These are phyloP conservation scores for Plagodis pulveraria DNA, from an alignment of 2,888 invertebrate species.

Conservation along the genomic window DNA sequence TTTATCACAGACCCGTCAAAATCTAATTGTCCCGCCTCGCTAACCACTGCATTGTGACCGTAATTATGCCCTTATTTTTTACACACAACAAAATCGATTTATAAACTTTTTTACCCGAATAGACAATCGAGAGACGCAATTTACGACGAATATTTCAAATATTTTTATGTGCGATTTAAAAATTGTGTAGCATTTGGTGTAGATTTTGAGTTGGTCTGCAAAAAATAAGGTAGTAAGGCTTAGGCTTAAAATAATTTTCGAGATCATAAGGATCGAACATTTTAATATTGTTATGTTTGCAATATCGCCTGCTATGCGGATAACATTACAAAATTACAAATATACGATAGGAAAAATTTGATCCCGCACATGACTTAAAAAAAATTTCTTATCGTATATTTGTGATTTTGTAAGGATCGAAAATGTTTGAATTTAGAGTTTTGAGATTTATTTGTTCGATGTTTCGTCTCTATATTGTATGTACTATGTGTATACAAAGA, in stretches of 20 bases:
- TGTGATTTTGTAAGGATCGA: too few relatives aligned
- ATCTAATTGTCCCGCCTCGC: conserved; percentile 83
- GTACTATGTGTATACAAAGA: too few relatives aligned
- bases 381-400: too few relatives aligned
- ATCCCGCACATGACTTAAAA: too few relatives aligned
- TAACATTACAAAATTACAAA: too few relatives aligned
- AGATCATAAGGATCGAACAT: too few relatives aligned
- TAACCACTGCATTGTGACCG: conserved; percentile 80
- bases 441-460: too few relatives aligned
- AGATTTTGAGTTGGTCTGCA: conserved; percentile 8
- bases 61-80: conserved; percentile 82
- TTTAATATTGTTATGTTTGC: too few relatives aligned
- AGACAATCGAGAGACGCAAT: conserved; percentile 62
- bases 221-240: conserved; percentile 7
- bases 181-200: conserved; percentile 17
- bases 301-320: too few relatives aligned
- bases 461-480: too few relatives aligned
- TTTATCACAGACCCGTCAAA: conserved; percentile 83
- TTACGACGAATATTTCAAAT: conserved; percentile 66
- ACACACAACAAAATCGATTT: conserved; percentile 71
- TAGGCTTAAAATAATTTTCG: not conserved
- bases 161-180: conserved; percentile 58
- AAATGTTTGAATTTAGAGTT: too few relatives aligned
- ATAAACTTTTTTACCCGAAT: conserved; percentile 62
- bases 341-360: too few relatives aligned